These are phyloP conservation scores for Neotoma lepida DNA, from an alignment of 2,113 vertebrate species.

Conservation along the genomic window DNA sequence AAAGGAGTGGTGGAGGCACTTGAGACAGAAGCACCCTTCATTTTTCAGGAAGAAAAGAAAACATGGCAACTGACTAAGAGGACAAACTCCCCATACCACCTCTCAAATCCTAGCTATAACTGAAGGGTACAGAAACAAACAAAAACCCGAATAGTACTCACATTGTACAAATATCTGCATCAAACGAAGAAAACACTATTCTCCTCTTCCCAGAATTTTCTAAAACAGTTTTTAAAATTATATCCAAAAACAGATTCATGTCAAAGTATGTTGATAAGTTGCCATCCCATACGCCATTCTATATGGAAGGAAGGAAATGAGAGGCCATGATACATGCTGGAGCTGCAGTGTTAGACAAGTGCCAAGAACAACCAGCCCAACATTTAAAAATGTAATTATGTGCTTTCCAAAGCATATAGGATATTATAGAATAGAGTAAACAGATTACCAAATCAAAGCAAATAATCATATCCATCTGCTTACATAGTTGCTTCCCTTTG, in stretches of 20 bases:
- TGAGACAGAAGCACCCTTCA: not conserved
- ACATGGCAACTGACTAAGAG: not conserved
- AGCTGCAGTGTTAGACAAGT: not conserved
- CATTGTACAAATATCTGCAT: conserved; percentile 98
- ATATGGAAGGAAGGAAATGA: conserved; percentile 61
- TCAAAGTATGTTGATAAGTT: conserved; percentile 96
- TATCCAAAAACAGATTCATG: conserved; percentile 96
- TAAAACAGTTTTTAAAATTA: conserved; percentile 93
- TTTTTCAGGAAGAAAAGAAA: not conserved
- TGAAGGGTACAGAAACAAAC: not conserved
- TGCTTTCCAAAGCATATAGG: not conserved
- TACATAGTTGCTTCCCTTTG: not conserved
- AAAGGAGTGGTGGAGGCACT: not conserved
- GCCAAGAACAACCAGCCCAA: not conserved
- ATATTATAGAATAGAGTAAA: not conserved
- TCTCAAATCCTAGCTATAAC: not conserved
- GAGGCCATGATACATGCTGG: not conserved
- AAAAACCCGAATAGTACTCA: conserved; percentile 83
- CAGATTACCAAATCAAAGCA: not conserved
- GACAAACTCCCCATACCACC: not conserved
- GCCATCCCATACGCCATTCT: conserved; percentile 97
- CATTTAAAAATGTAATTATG: not conserved
- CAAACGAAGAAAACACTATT: conserved; percentile 96
- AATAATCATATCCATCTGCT: not conserved
- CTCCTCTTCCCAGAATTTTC: conserved; percentile 92